Evolutionary conservation across 2,113 vertebrate genomes (phyloP), one percentile per base, ranked within the genome.

Genomic region (Mus pahari): DNA sequence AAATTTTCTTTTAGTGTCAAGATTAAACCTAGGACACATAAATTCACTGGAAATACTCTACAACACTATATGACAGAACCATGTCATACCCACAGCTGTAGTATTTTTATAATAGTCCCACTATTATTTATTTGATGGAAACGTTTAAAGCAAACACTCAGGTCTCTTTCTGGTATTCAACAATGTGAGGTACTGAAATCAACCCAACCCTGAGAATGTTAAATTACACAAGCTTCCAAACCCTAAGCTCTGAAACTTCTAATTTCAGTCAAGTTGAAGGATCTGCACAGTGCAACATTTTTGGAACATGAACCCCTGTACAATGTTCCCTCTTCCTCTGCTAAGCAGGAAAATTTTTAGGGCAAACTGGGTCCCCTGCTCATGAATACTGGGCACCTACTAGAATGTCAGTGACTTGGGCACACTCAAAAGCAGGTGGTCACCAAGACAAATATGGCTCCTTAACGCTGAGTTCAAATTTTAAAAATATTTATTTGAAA

Each of bases 241-340:
- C 45, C 48, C 14, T 64, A 77, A 84, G 45, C 62, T 71, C 89
- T 89, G 7, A 58, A 45, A 53, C 70, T n/a, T 71, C 60, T 62
- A 58, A 73, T 66, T 94, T 94, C 70, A 94, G n/a, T 60, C 26
- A 88, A 88, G 39, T 45, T 84, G 9, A 94, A 84, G 79, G 17
- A 83, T 83, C 20, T 94, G 45, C 42, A 78, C 77, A 62, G 2
- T 68, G n/a, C 62, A 78, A 94, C 70, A 42, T 66, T 45, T 86
- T 81, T 53, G 45, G 42, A 87, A 87, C 26, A 58, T 70, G 36
- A 91, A 68, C 68, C 60, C 19, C 66, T 90, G 31, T 88, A 78
- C 88, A 81, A 26, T 60, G 75, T 19, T 68, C 36, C 48, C 16
- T 53, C 33, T 58, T 55, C 7, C 28, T 89, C 92, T 79, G 92